phyloP scores from a whole-genome alignment of 2,797 vertebrate species.

The Cebuella pygmaea region DNA sequence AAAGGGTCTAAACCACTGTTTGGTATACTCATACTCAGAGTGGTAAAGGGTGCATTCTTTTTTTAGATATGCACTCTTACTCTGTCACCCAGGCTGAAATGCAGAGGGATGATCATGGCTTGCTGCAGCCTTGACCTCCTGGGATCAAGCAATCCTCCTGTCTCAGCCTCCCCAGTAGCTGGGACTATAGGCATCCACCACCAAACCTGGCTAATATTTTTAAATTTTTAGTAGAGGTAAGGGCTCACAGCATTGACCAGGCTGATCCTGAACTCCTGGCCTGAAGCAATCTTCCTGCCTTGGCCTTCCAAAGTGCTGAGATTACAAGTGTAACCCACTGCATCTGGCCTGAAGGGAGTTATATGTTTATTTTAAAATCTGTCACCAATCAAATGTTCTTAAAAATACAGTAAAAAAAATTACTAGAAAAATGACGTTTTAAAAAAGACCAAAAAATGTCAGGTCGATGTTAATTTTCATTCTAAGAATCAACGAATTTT shows the following conservation, averaged over 20 bases:
- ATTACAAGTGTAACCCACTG: not conserved
- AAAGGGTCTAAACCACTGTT: not conserved
- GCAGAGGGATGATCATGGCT: not conserved
- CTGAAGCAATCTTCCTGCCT: not conserved
- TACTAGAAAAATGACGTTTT: not conserved
- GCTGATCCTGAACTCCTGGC: not conserved
- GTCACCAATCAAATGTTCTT: not conserved
- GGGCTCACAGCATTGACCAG: not conserved
- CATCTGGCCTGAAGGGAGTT: too few relatives aligned
- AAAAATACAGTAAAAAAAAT: not conserved
- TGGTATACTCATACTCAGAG: not conserved
- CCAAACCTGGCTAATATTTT: not conserved
- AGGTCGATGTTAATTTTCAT: not conserved
- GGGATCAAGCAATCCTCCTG: not conserved
- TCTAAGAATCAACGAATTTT: not conserved
- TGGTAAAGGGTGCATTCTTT: not conserved
- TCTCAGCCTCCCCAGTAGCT: not conserved
- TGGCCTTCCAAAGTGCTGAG: not conserved
- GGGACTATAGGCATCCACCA: not conserved
- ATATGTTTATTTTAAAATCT: not conserved
- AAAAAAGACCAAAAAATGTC: not conserved
- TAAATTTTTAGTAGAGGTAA: not conserved
- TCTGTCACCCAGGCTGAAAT: not conserved
- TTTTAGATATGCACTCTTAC: not conserved
- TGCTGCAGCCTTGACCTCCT: not conserved